Base-by-base conservation (phyloP, 2,888 invertebrate genomes). In the Glomeris marginata region DNA sequence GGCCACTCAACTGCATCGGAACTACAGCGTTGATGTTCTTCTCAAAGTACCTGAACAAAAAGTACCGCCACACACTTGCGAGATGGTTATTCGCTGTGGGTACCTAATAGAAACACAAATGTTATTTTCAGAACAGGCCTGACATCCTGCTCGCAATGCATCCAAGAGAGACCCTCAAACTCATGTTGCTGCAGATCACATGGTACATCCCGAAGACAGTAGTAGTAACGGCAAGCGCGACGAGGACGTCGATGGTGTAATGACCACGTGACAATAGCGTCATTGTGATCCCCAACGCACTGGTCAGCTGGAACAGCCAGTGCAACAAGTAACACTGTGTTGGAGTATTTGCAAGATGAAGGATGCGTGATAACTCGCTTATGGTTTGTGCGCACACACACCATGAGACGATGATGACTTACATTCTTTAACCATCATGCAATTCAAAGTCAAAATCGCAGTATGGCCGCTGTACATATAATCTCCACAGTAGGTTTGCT, bases 401-500 rank as follows among this genome's bases (percentile, higher is more conserved):
- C n/a, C n/a, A n/a, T n/a, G n/a, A 36, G 21, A 37, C 6, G 21
- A 18, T 22, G 18, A 43, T 1, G 41, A 70, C 77, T 74, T 71
- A 79, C 80, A 87, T 74, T 86, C 86, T 56, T 79, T 75, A 61
- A 88, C 84, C 59, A 87, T 76, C 61, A 87, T 75, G 71, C 84
- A 86, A 66, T 81, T 79, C 67, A 87, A 76, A 62, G 64, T 62
- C 28, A 88, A 76, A 60, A 86, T 80, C 64, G 87, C 84, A n/a
- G 90, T 90, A 71, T 91, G 90, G 44, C 90, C 90, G 63, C 86
- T n/a, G n/a, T n/a, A n/a, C n/a, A n/a, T n/a, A n/a, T n/a, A n/a
- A n/a, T n/a, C n/a, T n/a, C n/a, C n/a, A n/a, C n/a, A n/a, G n/a
- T n/a, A n/a, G n/a, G n/a, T n/a, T n/a, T n/a, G n/a, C n/a, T n/a